These are phyloP conservation scores for Oxycera nigricornis DNA, from an alignment of 2,888 invertebrate genomes.

Conservation along the genomic window DNA sequence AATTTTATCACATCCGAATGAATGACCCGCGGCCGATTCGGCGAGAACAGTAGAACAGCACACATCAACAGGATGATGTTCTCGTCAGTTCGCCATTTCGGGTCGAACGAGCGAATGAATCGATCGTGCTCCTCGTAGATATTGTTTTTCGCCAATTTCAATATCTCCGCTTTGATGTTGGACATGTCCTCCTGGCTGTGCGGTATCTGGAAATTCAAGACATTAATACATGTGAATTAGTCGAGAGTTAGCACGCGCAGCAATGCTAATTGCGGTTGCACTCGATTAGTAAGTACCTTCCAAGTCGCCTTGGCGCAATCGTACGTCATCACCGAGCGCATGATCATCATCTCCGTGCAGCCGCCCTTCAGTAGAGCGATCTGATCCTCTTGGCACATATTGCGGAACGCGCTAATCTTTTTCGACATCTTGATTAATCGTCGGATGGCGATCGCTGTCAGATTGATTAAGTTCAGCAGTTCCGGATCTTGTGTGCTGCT, in stretches of 20 bases:
- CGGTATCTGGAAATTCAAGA: conserved; percentile 69
- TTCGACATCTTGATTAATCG: conserved; percentile 85
- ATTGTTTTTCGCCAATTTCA: conserved; percentile 90
- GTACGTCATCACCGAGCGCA: conserved; percentile 91
- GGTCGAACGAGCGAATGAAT: conserved; percentile 85
- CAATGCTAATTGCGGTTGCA: not conserved
- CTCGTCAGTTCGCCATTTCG: conserved; percentile 85
- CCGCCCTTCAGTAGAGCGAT: conserved; percentile 76
- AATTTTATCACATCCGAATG: conserved; percentile 84
- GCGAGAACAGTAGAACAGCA: conserved; percentile 89
- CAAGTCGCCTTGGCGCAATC: conserved; percentile 88
- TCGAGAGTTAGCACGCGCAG: not conserved
- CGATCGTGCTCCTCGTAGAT: conserved; percentile 86
- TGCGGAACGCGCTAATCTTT: conserved; percentile 87
- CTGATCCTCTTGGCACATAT: conserved; percentile 94
- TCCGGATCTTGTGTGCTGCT: conserved; percentile 69
- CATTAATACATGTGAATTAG: not conserved
- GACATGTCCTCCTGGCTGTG: conserved; percentile 78
- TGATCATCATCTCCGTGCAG: conserved; percentile 95
- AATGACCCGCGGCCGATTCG: conserved; percentile 79
- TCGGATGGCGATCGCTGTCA: conserved; percentile 91
- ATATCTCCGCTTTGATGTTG: conserved; percentile 84
- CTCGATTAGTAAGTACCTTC: conserved; percentile 68
- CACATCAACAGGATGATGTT: conserved; percentile 89
- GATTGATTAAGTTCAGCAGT: conserved; percentile 83